Evolutionary conservation across 2,113 vertebrate species (phyloP), one percentile per base, ranked within the genome.

Genomic region (Euleptes europaea): DNA sequence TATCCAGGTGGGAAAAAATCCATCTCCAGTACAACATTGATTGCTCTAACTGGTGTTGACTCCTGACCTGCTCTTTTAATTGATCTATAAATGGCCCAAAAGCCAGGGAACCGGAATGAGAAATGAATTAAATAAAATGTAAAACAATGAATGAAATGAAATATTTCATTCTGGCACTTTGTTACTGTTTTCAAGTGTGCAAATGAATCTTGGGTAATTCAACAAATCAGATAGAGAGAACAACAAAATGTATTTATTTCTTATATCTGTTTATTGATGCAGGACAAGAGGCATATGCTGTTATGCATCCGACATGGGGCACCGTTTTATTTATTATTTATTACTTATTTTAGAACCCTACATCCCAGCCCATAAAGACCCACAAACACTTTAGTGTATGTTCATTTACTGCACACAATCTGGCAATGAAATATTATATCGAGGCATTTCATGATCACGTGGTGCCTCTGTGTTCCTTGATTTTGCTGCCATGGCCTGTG

Each of bases 1-100:
- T 82, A 11, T 19, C 13, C 14, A 82, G 76, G 75, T 66, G 71
- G 38, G 51, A 81, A 15, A 73, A 81, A 79, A 47, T 49, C 23
- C 0, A 7, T 71, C 78, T 82, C 77, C 78, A 42, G 82, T 67
- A 80, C 84, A 85, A 14, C 79, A 11, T 74, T 88, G 88, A 60
- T 2, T 84, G 72, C 69, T 47, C 44, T 40, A 54, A 42, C 81
- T 88, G 83, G 60, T 83, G 15, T 72, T 81, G 74, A 70, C 79
- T 85, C 83, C 57, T 88, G 86, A 81, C 70, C 82, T 47, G 51
- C 63, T 79, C 42, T 6, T 74, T 60, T 75, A 44, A 66, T 31
- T 90, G 87, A 88, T 89, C 85, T 86, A n/a, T 47, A 88, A 85
- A 72, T 33, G 67, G 19, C 63, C 5, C 10, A 51, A 74, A 51